Evolutionary conservation across 2,797 vertebrate genomes (phyloP), one percentile per base, ranked within the genome.

Genomic region (Onychomys leucogaster): DNA sequence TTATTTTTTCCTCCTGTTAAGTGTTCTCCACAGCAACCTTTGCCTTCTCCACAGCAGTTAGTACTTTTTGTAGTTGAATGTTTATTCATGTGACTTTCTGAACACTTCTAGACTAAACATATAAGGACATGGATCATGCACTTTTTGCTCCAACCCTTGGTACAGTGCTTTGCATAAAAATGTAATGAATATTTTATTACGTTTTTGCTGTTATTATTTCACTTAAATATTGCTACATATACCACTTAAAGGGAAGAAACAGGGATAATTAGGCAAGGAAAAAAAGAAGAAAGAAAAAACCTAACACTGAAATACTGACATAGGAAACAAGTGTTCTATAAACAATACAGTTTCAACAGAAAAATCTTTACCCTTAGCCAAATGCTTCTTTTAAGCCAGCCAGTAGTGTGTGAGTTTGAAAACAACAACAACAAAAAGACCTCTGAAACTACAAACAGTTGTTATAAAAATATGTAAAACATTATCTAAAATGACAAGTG

Each of bases 341-440:
- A 32, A 55, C 92, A 82, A 55, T 67, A 76, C n/a, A 93, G 8
- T 83, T 91, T 57, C 82, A 59, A 59, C 32, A 96, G 16, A 88
- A 84, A 92, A 92, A 92, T 94, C 86, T 90, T 90, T 86, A 34
- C 34, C n/a, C 7, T 94, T 77, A 63, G 77, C 87, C 57, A 95
- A 17, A 49, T 91, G 19, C 16, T 63, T 84, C 32, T 89, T 69
- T 92, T 95, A 92, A 90, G 52, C 34, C 49, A 63, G 27, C 34
- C 63, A 75, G 7, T 76, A 89, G 5, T 81, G 4, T 87, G 43
- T 96, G 86, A 49, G 37, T 91, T 93, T 61, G 59, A 8, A 61
- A 61, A 78, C 5, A 23, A 73, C 19, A 69, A 29, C 2, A n/a
- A 76, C 88, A 96, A 46, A 91, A 89, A 86, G 84, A 21, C 1